Evolutionary conservation across 2,888 invertebrate species (phyloP), one percentile per base, ranked within the genome.

Genomic region (Heliconius hortense): DNA sequence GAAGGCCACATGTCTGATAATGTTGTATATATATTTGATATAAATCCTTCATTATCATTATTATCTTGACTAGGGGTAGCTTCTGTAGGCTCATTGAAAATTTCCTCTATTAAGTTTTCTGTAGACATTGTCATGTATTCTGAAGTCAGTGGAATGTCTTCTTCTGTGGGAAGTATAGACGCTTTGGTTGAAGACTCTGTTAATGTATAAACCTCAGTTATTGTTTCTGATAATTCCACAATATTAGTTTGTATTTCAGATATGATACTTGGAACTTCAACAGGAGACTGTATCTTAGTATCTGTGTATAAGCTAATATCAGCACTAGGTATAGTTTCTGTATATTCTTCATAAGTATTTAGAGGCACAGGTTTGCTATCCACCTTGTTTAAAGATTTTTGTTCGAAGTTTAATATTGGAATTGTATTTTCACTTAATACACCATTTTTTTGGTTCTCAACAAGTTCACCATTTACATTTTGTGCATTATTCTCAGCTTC

Each of bases 1-100:
- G 89, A 83, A 3, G 90, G 87, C 86, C 87, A 89, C n/a, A 93
- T 85, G 70, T 88, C 88, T n/a, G 88, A 85, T 79, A 94, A 80
- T 59, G 88, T 88, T 62, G 91, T 83, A 76, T 88, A 91, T 78
- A 93, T 84, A 71, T 82, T 86, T 74, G 91, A 89, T 11, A 93
- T 81, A 67, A 92, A 83, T 53, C 89, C 78, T 72, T 80, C 79
- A 75, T 64, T 74, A 60, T 63, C 79, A 71, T 81, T 79, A 71
- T 81, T 80, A 73, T 84, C 82, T 24, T 74, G 26, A 59, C 26
- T 71, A 63, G 79, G 74, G 18, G 69, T 69, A 69, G 79, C 67
- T 74, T 80, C 80, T 67, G 81, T 82, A 39, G 79, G 72, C 21
- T 80, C 76, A 78, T 53, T 77, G 69, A 80, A 81, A 62, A 80